These are phyloP conservation scores for Hylaeus anthracinus DNA, from an alignment of 1,140 invertebrate genomes.

Conservation along the genomic window DNA sequence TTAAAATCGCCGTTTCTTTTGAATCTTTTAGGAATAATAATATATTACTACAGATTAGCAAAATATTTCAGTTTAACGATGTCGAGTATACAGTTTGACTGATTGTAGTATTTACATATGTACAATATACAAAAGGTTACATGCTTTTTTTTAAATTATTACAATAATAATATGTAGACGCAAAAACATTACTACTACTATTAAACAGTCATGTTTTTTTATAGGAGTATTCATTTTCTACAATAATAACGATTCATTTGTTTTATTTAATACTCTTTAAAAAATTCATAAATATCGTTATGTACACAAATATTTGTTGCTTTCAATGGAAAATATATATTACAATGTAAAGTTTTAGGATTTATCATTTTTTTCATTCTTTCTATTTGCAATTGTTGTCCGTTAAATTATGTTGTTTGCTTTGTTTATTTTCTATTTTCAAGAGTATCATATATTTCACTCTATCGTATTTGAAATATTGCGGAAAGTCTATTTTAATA, in stretches of 20 bases:
- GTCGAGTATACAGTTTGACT: not conserved
- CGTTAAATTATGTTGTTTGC: conserved; percentile 26
- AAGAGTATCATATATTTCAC: conserved; percentile 89
- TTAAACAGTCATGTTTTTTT: conserved; percentile 1
- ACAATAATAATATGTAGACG: not conserved
- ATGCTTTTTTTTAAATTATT: not conserved
- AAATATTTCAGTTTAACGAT: not conserved
- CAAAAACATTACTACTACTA: not conserved
- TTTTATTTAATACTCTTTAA: not conserved
- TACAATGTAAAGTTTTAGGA: not conserved
- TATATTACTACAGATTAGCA: not conserved
- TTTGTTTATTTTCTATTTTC: conserved; percentile 81
- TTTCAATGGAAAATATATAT: not conserved
- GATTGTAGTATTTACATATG: conserved; percentile 12
- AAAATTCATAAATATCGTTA: not conserved
- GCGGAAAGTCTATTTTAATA: conserved; percentile 87
- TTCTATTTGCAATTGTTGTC: conserved; percentile 32
- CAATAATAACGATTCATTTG: not conserved
- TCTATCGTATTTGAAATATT: conserved; percentile 91
- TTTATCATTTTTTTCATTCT: not conserved
- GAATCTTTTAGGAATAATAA: not conserved
- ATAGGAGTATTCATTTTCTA: not conserved
- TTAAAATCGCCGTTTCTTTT: conserved; percentile 2
- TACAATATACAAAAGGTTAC: not conserved
- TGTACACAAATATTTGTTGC: not conserved